Evolutionary conservation across 1,140 invertebrate species (phyloP).

Genomic region (Drosophila sproati): DNA sequence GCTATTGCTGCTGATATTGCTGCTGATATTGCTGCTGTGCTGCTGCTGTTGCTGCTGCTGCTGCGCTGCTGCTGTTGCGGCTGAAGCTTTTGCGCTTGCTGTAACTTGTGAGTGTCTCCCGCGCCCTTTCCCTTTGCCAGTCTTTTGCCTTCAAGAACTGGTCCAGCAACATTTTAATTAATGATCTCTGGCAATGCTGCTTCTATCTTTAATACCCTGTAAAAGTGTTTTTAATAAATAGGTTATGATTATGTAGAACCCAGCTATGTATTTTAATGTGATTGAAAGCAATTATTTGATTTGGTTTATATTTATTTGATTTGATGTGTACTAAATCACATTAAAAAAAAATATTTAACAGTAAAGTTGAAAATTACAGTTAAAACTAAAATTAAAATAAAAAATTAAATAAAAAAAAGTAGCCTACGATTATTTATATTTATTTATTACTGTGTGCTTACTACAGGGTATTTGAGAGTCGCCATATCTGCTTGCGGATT

Average conservation of each 20-base stretch:
- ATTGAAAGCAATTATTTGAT: too few species aligned
- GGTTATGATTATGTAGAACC: background rate
- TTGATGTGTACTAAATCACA: too few species aligned
- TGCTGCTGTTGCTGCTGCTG: constrained; percentile 7
- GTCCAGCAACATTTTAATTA: constrained; percentile 82
- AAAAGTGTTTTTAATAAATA: background rate
- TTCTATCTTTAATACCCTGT: constrained; percentile 42
- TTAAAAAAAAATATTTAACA: too few species aligned
- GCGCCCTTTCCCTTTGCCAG: constrained; percentile 21
- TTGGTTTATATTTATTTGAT: too few species aligned
- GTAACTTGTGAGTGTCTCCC: constrained; percentile 48
- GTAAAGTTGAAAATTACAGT: too few species aligned
- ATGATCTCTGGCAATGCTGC: constrained; percentile 70
- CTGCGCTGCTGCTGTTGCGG: constrained; percentile 15
- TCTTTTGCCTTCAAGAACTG: constrained; percentile 64
- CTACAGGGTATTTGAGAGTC: constrained; percentile 12
- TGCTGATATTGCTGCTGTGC: constrained; percentile 31
- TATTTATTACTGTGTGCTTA: too few species aligned
- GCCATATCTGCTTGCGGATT: too few species aligned
- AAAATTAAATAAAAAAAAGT: too few species aligned
- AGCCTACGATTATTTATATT: too few species aligned
- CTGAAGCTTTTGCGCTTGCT: constrained; percentile 35
- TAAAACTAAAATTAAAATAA: background rate
- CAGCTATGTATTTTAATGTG: background rate
- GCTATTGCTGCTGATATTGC: constrained; percentile 16